Percentiles rank a stretch among this genome's conserved stretches.
These are phyloP conservation scores for Ladona fulva DNA, from an alignment of 1,140 invertebrate genomes.

Conservation along the genomic window DNA sequence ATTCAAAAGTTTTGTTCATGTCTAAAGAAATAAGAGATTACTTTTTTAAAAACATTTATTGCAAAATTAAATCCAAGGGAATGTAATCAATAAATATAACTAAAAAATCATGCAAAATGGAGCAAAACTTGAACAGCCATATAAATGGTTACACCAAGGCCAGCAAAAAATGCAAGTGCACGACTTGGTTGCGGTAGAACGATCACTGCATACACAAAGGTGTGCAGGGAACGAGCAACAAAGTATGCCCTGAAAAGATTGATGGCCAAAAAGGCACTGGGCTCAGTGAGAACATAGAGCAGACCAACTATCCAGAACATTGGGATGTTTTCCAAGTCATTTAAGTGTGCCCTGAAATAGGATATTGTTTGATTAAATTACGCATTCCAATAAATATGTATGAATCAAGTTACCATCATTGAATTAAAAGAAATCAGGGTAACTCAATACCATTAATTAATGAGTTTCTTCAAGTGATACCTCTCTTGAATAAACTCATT, in stretches of 20 bases:
- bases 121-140: conserved; percentile 31
- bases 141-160: conserved; percentile 37
- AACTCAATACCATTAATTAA: too few species aligned
- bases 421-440: too few species aligned
- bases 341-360: conserved; percentile 52
- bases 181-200: conserved; percentile 47
- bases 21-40: too few species aligned
- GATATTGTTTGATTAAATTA: conserved; percentile 19
- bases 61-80: too few species aligned
- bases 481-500: too few species aligned
- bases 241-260: conserved; percentile 51
- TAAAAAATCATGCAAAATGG: not conserved
- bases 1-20: too few species aligned
- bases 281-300: conserved; percentile 52
- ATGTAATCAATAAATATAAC: not conserved
- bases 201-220: conserved; percentile 50
- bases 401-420: too few species aligned
- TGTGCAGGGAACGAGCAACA: conserved; percentile 48
- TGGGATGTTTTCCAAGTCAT: conserved; percentile 67
- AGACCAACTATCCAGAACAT: conserved; percentile 52
- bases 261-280: conserved; percentile 39
- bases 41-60: too few species aligned
- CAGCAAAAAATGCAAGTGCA: conserved; percentile 37
- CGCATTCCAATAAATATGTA: too few species aligned
- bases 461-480: too few species aligned